Base-by-base conservation (phyloP, 2,113 vertebrate genomes). In the Chinchilla lanigera region DNA sequence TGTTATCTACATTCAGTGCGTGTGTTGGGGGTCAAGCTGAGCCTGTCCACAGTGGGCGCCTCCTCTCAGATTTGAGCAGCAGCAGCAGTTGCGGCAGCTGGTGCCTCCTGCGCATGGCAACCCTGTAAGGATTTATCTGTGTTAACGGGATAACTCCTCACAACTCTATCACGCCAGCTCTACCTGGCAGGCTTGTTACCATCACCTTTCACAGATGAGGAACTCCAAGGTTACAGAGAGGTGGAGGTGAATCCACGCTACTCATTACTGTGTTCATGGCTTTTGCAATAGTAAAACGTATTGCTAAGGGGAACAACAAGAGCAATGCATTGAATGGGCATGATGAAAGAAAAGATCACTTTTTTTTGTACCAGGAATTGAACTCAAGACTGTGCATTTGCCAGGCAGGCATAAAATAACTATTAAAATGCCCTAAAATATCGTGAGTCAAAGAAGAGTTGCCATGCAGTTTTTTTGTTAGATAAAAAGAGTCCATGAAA, bases 41-140 rank as follows among this genome's bases (percentile, higher is more conserved):
- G 54, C 81, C 47, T 4, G 0, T 10, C 60, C 44, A 20, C 2
- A 10, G 83, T 0, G n/a, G 28, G 10, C 0, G 0, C 9, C 54
- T 44, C 69, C 52, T 71, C 60, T 73, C 7, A 1, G 77, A 33
- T 47, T 44, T 30, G 60, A 71, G 54, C 10, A 60, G 4, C 14
- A 47, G 30, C 3, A 33, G 9, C 24, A 10, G 7, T 11, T 35
- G 7, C 10, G 30, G n/a, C 13, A 67, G 14, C 47, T 73, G n/a
- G 35, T 38, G 22, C 30, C 77, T 58, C 20, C 52, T 7, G 38
- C 77, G 60, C 81, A 77, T 7, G 0, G n/a, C 24, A 26, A 24
- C 61, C 3, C 4, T 87, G 26, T 38, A 11, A 28, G 5, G 47
- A 33, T 54, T 47, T 47, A 13, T 65, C 61, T 84, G 22, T 17